These are phyloP conservation scores for Crenichthys baileyi DNA, from an alignment of 2,797 vertebrate species.

Conservation along the genomic window DNA sequence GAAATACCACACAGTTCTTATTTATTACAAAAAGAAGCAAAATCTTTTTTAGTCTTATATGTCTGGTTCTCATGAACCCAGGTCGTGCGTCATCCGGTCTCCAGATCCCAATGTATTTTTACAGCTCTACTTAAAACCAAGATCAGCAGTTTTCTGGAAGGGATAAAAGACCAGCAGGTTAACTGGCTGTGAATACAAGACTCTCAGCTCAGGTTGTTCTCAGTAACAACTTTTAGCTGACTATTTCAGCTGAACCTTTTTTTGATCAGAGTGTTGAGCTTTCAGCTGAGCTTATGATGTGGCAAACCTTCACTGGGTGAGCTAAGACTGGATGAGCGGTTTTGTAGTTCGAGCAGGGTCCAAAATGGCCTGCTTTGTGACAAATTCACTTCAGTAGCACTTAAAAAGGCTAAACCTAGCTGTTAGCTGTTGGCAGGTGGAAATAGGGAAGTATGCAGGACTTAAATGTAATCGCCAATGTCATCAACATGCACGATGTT, in stretches of 20 bases:
- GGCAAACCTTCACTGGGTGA: constrained; percentile 49
- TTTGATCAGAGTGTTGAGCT: constrained; percentile 37
- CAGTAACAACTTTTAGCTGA: constrained; percentile 9
- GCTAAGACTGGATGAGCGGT: constrained; percentile 47
- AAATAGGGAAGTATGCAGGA: neutral
- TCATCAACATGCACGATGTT: constrained; percentile 22
- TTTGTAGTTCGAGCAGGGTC: constrained; percentile 37
- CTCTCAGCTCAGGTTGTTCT: neutral
- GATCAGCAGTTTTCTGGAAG: neutral
- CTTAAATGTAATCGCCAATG: constrained; percentile 6
- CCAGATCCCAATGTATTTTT: neutral
- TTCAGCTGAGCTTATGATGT: constrained; percentile 54
- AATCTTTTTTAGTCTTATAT: too few relatives aligned
- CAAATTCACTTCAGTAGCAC: constrained; percentile 26
- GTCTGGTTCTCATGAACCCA: neutral
- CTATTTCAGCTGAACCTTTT: constrained; percentile 39
- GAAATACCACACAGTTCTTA: too few relatives aligned
- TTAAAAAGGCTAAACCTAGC: constrained; percentile 8
- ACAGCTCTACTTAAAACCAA: neutral
- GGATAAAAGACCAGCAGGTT: neutral
- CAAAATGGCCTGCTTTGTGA: constrained; percentile 26
- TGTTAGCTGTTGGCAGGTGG: constrained; percentile 21
- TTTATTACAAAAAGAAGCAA: too few relatives aligned
- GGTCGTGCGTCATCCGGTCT: neutral
- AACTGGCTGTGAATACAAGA: neutral